These are phyloP conservation scores for Arctocebus calabarensis DNA, from an alignment of 2,797 vertebrate genomes.

Conservation along the genomic window DNA sequence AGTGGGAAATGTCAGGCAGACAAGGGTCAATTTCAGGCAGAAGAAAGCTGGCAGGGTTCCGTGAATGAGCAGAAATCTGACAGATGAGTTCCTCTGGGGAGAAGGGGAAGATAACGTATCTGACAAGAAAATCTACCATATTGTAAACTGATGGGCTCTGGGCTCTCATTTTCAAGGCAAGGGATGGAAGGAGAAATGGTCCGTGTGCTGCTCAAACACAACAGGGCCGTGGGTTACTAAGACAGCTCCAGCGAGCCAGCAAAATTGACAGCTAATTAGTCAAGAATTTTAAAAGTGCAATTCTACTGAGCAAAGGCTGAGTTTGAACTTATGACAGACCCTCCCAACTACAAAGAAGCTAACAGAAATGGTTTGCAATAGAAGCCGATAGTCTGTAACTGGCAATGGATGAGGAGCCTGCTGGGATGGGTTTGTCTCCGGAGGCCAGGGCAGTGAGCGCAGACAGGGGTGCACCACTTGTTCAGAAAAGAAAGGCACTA, in stretches of 20 bases:
- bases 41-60: neutral
- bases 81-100: neutral
- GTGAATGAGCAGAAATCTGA: neutral
- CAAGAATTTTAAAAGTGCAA: neutral
- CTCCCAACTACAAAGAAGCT: no score
- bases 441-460: neutral
- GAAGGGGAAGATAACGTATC: neutral
- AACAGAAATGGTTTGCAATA: neutral
- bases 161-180: constrained; percentile 28
- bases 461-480: neutral
- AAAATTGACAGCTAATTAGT: neutral
- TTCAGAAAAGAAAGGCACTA: neutral
- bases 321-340: neutral
- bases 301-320: neutral
- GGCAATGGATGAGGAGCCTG: no score
- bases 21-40: neutral
- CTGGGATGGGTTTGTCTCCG: no score
- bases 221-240: neutral
- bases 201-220: neutral
- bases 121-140: neutral
- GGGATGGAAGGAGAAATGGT: constrained; percentile 3
- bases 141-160: neutral
- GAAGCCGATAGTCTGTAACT: neutral
- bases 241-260: neutral
- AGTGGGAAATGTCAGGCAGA: neutral